These are phyloP conservation scores for Phodopus roborovskii DNA, from an alignment of 2,113 vertebrate genomes.

Conservation along the genomic window DNA sequence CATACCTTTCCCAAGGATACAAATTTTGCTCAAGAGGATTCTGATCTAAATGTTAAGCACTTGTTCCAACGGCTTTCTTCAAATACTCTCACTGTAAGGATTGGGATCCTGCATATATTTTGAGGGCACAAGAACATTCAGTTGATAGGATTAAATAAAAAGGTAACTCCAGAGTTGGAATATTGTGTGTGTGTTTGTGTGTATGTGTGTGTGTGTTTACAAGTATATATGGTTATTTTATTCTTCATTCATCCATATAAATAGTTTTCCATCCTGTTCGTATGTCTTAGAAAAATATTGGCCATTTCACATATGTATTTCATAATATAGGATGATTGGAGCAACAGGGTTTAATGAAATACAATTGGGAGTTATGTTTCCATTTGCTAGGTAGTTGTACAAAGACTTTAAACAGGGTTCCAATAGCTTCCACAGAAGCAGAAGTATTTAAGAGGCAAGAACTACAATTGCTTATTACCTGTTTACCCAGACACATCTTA, in stretches of 20 bases:
- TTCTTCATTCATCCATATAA: constrained; percentile 29
- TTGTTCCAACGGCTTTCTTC: too few species aligned
- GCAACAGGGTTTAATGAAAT: neutral
- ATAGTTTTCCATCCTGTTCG: neutral
- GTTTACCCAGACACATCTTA: neutral
- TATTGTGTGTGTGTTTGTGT: neutral
- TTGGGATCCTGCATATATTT: neutral
- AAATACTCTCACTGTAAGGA: neutral
- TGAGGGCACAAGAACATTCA: neutral
- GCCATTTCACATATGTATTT: neutral
- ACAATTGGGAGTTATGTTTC: neutral
- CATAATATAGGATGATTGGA: neutral
- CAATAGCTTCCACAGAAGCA: neutral
- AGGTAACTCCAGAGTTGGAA: neutral
- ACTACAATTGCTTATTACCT: neutral
- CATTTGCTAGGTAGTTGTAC: neutral
- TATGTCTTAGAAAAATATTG: neutral
- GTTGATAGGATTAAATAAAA: neutral
- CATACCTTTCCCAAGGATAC: neutral
- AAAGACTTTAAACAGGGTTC: neutral
- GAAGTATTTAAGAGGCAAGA: neutral
- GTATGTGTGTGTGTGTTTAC: neutral
- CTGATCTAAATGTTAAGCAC: too few species aligned
- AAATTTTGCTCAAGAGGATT: neutral
- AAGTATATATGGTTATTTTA: neutral